Evolutionary conservation across 2,113 vertebrate genomes (phyloP).

Genomic region (Choloepus hoffmanni): DNA sequence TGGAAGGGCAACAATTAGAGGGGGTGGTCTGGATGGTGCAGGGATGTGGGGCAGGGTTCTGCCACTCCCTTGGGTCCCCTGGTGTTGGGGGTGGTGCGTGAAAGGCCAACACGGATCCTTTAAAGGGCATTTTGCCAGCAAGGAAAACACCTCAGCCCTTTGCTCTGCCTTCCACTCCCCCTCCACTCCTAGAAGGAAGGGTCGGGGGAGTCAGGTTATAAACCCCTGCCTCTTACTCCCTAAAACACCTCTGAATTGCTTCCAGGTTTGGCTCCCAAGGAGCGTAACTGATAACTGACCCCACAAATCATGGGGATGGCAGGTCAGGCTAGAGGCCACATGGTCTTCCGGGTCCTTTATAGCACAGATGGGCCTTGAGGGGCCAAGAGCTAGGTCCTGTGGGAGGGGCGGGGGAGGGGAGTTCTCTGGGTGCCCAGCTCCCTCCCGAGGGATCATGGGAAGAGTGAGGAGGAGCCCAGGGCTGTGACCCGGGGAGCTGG

Average conservation of each 20-base stretch:
- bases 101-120: not conserved
- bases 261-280: slow-evolving; percentile 23
- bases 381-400: not conserved
- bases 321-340: slow-evolving; percentile 37
- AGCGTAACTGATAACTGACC: slow-evolving; percentile 44
- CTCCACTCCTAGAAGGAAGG: not conserved
- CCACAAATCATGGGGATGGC: slow-evolving; percentile 68
- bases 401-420: not conserved
- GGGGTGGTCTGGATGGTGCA: not conserved
- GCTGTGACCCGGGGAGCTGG: not conserved
- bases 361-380: not conserved
- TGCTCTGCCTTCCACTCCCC: not conserved
- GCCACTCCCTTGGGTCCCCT: not conserved
- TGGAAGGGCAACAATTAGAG: not conserved
- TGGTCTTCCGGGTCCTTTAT: slow-evolving; percentile 62
- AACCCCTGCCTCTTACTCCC: not conserved
- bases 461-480: not conserved
- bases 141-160: not conserved
- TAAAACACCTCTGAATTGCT: slow-evolving; percentile 45
- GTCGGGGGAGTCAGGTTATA: not conserved
- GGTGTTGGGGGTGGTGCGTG: not conserved
- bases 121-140: not conserved
- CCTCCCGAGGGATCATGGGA: slow-evolving; percentile 33
- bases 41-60: not conserved
- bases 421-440: not conserved